phyloP scores from a whole-genome alignment of 2,888 invertebrate species.

The Drosophila peninsularis region DNA sequence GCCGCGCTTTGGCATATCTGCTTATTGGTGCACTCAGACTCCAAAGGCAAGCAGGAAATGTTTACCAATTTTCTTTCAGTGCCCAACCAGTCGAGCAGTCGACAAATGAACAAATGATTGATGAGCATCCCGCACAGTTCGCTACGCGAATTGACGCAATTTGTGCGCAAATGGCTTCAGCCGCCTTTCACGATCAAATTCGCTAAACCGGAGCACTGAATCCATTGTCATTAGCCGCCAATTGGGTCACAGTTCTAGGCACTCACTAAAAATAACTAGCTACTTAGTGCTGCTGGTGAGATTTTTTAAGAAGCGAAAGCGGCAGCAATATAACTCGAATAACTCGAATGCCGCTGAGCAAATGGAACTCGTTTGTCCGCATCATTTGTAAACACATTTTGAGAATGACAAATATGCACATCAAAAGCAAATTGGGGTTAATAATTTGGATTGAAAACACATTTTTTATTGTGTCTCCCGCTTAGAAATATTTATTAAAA shows the following conservation, averaged over 20 bases:
- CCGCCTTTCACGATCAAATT: conserved; percentile 53
- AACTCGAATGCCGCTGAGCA: conserved; percentile 18
- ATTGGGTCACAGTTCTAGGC: conserved; percentile 52
- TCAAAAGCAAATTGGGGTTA: background rate
- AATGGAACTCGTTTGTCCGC: conserved; percentile 40
- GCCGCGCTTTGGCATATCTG: conserved; percentile 56
- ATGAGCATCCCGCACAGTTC: conserved; percentile 41
- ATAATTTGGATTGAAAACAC: background rate
- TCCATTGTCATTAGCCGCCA: conserved; percentile 58
- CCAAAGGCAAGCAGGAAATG: conserved; percentile 56
- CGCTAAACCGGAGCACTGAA: conserved; percentile 45
- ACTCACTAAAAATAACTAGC: conserved; percentile 27
- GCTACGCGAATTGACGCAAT: conserved; percentile 64
- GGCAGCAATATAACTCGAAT: conserved; percentile 13
- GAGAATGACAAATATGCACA: background rate
- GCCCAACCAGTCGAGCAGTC: conserved; percentile 3
- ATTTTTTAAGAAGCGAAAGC: conserved; percentile 50
- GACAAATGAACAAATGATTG: conserved; percentile 51
- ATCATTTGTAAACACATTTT: background rate
- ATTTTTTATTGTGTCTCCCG: background rate
- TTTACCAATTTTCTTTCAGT: conserved; percentile 50
- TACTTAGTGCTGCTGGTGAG: conserved; percentile 29
- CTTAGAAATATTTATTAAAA: background rate
- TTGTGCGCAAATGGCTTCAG: conserved; percentile 46
- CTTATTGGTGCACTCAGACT: conserved; percentile 61